Conservation (phyloP, 2,113 vertebrate species). For the Opisthocomus hoazin region DNA sequence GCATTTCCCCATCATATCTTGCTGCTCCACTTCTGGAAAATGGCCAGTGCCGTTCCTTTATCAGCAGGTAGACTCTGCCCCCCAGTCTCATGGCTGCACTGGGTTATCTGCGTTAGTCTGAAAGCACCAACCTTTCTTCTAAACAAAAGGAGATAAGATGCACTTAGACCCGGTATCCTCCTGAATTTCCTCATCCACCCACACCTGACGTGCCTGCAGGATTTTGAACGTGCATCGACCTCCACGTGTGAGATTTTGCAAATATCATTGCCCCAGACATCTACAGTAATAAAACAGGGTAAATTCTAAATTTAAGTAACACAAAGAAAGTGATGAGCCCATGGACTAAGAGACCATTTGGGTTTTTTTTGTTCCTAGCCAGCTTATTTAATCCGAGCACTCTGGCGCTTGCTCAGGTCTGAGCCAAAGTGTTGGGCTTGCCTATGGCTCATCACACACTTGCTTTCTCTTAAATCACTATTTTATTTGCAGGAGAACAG, state of each 20-base stretch:
- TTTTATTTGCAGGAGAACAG: background rate
- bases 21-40: fast-evolving
- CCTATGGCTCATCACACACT: background rate
- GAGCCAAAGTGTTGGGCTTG: background rate
- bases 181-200: background rate
- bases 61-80: background rate
- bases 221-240: background rate
- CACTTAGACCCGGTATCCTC: background rate
- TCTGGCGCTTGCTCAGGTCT: background rate
- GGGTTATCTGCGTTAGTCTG: background rate
- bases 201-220: fast-evolving
- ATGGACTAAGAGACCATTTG: background rate
- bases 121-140: background rate
- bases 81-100: background rate
- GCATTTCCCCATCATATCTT: background rate
- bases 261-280: background rate
- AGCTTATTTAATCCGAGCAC: background rate
- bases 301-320: background rate
- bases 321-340: fast-evolving
- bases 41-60: background rate
- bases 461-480: background rate
- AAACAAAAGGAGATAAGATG: background rate
- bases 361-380: background rate
- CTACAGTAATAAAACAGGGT: background rate
- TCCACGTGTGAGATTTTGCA: fast-evolving